phyloP scores from a whole-genome alignment of 2,888 invertebrate genomes.

The Amphipyra berbera region DNA sequence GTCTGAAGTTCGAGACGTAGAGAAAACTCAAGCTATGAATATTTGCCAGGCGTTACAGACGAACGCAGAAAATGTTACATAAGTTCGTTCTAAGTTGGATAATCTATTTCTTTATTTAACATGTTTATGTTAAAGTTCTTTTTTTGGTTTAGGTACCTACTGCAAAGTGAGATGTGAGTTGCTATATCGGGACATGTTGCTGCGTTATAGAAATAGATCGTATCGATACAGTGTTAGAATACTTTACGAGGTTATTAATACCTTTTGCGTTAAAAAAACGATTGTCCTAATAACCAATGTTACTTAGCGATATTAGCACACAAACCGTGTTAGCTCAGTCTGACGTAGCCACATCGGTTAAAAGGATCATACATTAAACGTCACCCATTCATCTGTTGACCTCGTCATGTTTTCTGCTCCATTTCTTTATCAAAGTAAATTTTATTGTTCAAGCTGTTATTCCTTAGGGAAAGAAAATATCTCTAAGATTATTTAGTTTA shows the following conservation, averaged over 20 bases:
- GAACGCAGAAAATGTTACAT: slow-evolving; percentile 22
- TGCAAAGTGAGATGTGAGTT: too few relatives aligned
- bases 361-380: slow-evolving; percentile 32
- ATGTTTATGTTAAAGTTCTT: too few relatives aligned
- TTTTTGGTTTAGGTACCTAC: too few relatives aligned
- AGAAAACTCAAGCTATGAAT: slow-evolving; percentile 20
- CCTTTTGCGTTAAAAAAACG: neutral
- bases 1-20: slow-evolving; percentile 1
- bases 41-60: slow-evolving; percentile 17
- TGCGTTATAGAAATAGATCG: neutral
- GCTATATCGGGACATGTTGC: neutral
- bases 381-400: slow-evolving; percentile 32
- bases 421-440: slow-evolving; percentile 22
- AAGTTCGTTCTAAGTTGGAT: slow-evolving; percentile 14
- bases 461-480: neutral
- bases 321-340: slow-evolving; percentile 26
- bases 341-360: slow-evolving; percentile 30
- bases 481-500: slow-evolving; percentile 4
- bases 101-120: neutral
- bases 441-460: slow-evolving; percentile 25
- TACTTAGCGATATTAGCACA: slow-evolving; percentile 39
- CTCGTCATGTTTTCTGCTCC: slow-evolving; percentile 18
- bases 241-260: neutral
- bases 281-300: neutral
- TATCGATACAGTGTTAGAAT: neutral